phyloP scores from a whole-genome alignment of 2,888 invertebrate genomes.

The Polyploca ridens region DNA sequence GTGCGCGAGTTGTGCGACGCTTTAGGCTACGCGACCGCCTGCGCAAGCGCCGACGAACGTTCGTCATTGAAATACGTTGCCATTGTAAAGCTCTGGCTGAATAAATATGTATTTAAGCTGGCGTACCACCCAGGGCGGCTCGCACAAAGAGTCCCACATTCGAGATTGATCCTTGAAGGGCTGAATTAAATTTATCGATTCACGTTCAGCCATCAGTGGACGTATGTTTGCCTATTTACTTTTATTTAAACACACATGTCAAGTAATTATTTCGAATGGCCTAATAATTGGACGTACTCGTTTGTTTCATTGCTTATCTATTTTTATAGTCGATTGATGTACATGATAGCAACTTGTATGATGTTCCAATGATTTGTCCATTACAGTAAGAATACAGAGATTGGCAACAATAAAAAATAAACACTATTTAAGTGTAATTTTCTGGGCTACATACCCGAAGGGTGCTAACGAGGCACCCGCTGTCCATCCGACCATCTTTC shows the following conservation, averaged over 20 bases:
- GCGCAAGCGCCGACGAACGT: constrained; percentile 42
- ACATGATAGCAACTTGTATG: neutral
- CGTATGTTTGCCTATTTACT: constrained; percentile 32
- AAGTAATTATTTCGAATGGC: constrained; percentile 28
- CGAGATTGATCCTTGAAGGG: constrained; percentile 78
- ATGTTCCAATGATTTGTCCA: neutral
- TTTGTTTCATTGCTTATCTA: constrained; percentile 5
- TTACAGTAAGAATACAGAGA: no score
- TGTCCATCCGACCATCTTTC: no score
- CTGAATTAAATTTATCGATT: constrained; percentile 59
- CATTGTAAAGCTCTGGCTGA: constrained; percentile 73
- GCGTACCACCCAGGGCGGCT: constrained; percentile 77
- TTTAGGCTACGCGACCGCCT: constrained; percentile 47
- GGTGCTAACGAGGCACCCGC: no score
- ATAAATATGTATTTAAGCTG: constrained; percentile 76
- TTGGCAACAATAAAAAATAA: no score
- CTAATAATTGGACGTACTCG: constrained; percentile 31
- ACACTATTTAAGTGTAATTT: no score
- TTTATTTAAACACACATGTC: constrained; percentile 25
- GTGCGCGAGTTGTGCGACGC: constrained; percentile 35
- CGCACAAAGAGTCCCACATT: constrained; percentile 57
- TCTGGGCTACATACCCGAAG: no score
- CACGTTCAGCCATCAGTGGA: constrained; percentile 18
- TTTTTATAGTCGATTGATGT: neutral
- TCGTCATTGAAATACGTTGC: constrained; percentile 78